Base-by-base conservation (phyloP, 2,797 vertebrate species). In the Rhinatrema bivittatum region DNA sequence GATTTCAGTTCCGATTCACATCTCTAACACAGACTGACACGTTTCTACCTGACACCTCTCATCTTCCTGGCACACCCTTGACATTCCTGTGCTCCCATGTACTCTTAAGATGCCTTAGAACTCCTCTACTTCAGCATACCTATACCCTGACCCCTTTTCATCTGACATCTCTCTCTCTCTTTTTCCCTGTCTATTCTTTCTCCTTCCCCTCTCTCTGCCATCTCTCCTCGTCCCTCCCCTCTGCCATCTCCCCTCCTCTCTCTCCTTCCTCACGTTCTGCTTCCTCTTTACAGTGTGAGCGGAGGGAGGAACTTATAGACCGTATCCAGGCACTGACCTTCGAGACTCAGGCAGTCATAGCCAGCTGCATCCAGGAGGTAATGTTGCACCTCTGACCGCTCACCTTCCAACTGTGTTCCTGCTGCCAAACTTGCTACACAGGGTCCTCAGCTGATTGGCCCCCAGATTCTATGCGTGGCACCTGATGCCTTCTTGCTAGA, bases 311-410 rank as follows among this genome's bases (percentile, higher is more conserved):
- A 3, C 88, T 94, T 53, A 94, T 95, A 54, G 81, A 87, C 51
- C 78, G 87, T 50, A 95, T 95, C 50, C 90, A 82, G 61, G 82
- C 80, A 30, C 76, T 94, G 43, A 75, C 86, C 58, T 78, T 94
- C 0, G 75, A 86, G 42, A 87, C 81, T 9, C 91, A 95, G 72
- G 74, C 85, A 3, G 72, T 72, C 29, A 71, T 95, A 31, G 92
- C 91, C 5, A 46, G 60, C 21, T 84, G 77, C 38, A 95, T 95
- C 59, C 89, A 92, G 66, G 85, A 95, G 87, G 92, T 95, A 58
- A 36, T 56, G 27, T 12, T 11, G 16, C 14, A 14, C 10, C 10
- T 7, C 4, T 2, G 17, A 16, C 20, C 3, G 3, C 18, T 14
- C 10, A 5, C 14, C 10, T 9, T 4, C 13, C 4, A n/a, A 13